phyloP scores from a whole-genome alignment of 2,797 vertebrate species.

The Thalassophryne amazonica region DNA sequence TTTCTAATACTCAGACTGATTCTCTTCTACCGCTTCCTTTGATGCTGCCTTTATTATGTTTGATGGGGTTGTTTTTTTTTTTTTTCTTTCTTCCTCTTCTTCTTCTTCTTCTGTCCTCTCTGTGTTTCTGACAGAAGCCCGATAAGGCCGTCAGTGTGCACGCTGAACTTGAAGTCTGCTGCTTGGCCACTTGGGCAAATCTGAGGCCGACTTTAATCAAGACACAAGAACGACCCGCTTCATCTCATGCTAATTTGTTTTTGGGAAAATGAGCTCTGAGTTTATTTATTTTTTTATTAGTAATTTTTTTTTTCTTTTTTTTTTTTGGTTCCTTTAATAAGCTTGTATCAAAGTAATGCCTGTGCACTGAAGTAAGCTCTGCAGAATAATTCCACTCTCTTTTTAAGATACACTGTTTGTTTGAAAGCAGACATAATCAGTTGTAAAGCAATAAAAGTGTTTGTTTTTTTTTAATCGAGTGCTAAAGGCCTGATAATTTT shows the following conservation, averaged over 20 bases:
- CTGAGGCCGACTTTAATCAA: constrained; percentile 61
- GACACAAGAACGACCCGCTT: constrained; percentile 61
- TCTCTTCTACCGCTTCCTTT: constrained; percentile 52
- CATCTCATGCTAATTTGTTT: constrained; percentile 53
- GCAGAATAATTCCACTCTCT: constrained; percentile 21
- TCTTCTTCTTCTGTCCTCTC: constrained; percentile 28
- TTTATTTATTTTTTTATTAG: no score
- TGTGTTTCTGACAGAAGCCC: constrained; percentile 52
- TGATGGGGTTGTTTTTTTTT: constrained; percentile 25
- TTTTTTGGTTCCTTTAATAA: constrained; percentile 18
- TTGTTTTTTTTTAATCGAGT: constrained; percentile 75
- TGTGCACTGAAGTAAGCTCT: constrained; percentile 29
- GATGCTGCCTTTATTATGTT: constrained; percentile 60
- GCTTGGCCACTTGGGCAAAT: constrained; percentile 59
- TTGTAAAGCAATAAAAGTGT: constrained; percentile 64
- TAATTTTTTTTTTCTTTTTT: no score
- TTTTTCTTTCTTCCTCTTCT: constrained; percentile 25
- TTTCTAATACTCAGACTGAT: constrained; percentile 65
- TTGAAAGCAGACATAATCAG: constrained; percentile 60
- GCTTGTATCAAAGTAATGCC: constrained; percentile 38
- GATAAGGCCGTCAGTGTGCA: constrained; percentile 33
- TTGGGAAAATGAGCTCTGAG: constrained; percentile 16
- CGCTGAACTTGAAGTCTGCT: constrained; percentile 56
- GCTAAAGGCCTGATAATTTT: constrained; percentile 77
- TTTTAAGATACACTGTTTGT: constrained; percentile 34